Conservation (phyloP, 2,888 invertebrate genomes). For the Apomyelois bistriatella region DNA sequence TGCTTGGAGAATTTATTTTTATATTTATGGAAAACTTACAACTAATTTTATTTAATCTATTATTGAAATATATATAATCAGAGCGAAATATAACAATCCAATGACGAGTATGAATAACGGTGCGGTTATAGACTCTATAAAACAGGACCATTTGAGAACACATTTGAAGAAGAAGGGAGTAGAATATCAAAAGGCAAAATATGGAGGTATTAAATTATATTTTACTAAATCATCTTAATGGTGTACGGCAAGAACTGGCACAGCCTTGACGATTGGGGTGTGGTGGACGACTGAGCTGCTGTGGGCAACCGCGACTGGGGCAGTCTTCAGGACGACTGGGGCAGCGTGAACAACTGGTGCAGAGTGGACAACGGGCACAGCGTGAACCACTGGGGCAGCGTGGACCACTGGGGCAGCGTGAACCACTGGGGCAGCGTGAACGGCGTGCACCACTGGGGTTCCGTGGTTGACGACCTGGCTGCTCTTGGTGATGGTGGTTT, state of each 20-base stretch:
- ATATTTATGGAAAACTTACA: too few species aligned
- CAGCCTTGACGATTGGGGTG: constrained; percentile 56
- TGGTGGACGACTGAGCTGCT: constrained; percentile 65
- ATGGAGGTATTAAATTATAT: constrained; percentile 30
- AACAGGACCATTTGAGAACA: too few species aligned
- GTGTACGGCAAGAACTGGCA: constrained; percentile 59
- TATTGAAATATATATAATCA: too few species aligned
- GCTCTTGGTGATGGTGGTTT: constrained; percentile 71
- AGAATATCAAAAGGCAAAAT: constrained; percentile 12
- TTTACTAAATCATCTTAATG: constrained; percentile 33
- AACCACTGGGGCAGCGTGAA: constrained; percentile 34
- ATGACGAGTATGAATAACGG: too few species aligned
- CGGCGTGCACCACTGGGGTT: constrained; percentile 41
- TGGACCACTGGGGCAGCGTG: constrained; percentile 44
- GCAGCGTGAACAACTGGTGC: constrained; percentile 42
- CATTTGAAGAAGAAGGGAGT: too few species aligned
- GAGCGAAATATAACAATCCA: too few species aligned
- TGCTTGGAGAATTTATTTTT: too few species aligned
- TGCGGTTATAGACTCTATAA: too few species aligned
- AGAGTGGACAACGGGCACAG: constrained; percentile 30
- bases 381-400: constrained; percentile 39
- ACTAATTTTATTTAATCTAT: too few species aligned
- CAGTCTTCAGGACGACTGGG: constrained; percentile 60
- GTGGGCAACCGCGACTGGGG: constrained; percentile 57
- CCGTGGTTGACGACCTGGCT: constrained; percentile 72